Evolutionary conservation across 2,113 vertebrate species (phyloP), one percentile per base, ranked within the genome.

Genomic region (Lathamus discolor): DNA sequence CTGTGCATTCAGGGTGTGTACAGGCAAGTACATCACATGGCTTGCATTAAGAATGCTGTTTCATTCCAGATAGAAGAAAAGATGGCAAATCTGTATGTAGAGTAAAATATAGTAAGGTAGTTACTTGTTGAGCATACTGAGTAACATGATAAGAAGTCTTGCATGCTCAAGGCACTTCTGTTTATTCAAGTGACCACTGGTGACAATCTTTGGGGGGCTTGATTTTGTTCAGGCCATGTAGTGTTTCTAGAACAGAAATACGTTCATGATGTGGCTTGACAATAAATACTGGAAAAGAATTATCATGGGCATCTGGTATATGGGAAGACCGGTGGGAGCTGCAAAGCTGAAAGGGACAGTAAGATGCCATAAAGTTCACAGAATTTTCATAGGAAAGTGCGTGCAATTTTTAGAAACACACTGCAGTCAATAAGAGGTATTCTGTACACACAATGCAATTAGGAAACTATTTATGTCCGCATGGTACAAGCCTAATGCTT

Each of bases 61-160:
- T 96, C 87, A 48, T 82, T 89, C 80, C 74, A 66, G 24, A 46
- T 51, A 57, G 82, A 94, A 96, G 91, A 91, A 39, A 41, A 41
- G 66, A 86, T 62, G 49, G 91, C 37, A 89, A 83, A 92, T 91
- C 46, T 41, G 31, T 86, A n/a, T 59, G 44, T 77, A 83, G 88
- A 85, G 76, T 76, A 72, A 92, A 81, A 78, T 67, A 79, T 29
- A n/a, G 48, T 44, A 73, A 66, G 48, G 44, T 57, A 51, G 46
- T 77, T 92, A 90, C 80, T 88, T 92, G 44, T 81, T 87, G 66
- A 79, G 95, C 83, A 55, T 90, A 63, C 80, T 24, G 27, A 94
- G 25, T 63, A 84, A 79, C 5, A 1, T 8, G 72, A 28, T 83
- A 81, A 90, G 89, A 64, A 95, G 75, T 61, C 93, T 55, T 59